Conservation (phyloP, 1,140 invertebrate species). For the Idris sp. region DNA sequence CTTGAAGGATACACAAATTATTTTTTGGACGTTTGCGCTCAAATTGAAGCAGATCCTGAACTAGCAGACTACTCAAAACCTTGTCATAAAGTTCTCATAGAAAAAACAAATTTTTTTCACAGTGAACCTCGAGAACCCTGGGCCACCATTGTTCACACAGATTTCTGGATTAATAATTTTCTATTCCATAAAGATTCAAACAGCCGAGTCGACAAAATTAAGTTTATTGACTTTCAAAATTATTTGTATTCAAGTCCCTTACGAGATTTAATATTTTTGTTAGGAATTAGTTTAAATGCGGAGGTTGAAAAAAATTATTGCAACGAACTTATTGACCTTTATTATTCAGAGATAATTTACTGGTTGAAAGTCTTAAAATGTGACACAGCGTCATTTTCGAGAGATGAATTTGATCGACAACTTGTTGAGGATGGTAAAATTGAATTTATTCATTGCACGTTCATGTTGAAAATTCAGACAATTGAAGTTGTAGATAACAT, state of each 20-base stretch:
- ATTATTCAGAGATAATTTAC: conserved; percentile 77
- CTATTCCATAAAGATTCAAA: conserved; percentile 74
- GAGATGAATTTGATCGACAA: conserved; percentile 59
- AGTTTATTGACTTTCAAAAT: conserved; percentile 83
- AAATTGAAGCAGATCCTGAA: conserved; percentile 66
- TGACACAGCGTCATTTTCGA: conserved; percentile 49
- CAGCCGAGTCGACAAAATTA: conserved; percentile 74
- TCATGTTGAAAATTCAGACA: conserved; percentile 71
- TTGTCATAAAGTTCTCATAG: conserved; percentile 58
- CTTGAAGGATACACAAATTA: conserved; percentile 6
- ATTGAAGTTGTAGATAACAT: conserved; percentile 41
- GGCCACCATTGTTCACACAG: conserved; percentile 79
- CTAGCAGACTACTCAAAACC: conserved; percentile 54
- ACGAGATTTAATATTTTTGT: conserved; percentile 80
- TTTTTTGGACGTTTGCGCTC: conserved; percentile 41
- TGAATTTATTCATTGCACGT: conserved; percentile 67
- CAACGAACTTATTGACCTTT: conserved; percentile 77
- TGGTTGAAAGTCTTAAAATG: conserved; percentile 65
- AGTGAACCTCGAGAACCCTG: conserved; percentile 71
- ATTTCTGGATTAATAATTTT: conserved; percentile 83
- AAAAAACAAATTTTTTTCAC: conserved; percentile 48
- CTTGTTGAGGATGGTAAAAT: conserved; percentile 47
- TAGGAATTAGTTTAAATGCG: conserved; percentile 78
- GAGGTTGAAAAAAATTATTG: conserved; percentile 73
- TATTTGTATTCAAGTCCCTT: conserved; percentile 77